These are phyloP conservation scores for Pygmarrhopalites habei DNA, from an alignment of 1,140 invertebrate species.

Conservation along the genomic window DNA sequence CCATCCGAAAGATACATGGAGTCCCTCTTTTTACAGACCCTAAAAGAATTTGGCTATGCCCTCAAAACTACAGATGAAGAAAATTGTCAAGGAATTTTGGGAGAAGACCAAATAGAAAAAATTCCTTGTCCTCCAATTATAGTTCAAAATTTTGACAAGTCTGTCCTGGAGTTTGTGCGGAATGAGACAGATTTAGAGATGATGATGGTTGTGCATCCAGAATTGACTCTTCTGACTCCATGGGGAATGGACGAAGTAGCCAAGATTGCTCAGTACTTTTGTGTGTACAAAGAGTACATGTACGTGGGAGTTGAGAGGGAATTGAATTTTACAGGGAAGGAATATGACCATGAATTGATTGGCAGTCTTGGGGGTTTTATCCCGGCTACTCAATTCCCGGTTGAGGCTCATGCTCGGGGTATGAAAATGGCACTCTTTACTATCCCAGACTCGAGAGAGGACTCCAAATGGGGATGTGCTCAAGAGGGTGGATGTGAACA, in stretches of 20 bases:
- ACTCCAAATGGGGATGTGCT: slow-evolving; percentile 23
- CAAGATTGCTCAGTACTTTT: slow-evolving; percentile 8
- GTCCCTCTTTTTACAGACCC: not conserved
- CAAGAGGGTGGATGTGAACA: slow-evolving; percentile 7
- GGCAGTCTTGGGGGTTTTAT: slow-evolving; percentile 15
- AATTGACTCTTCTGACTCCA: slow-evolving; percentile 10
- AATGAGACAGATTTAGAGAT: slow-evolving; percentile 2
- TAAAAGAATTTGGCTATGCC: slow-evolving; percentile 7
- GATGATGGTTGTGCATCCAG: slow-evolving; percentile 10
- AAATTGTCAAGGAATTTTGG: not conserved
- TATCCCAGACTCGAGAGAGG: slow-evolving; percentile 18
- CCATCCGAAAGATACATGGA: slow-evolving; percentile 8
- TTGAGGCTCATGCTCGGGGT: not conserved
- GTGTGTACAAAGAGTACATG: slow-evolving; percentile 29
- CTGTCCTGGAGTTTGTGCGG: not conserved
- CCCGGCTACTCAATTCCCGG: slow-evolving; percentile 8
- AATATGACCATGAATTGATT: slow-evolving; percentile 5
- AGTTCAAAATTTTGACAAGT: slow-evolving; percentile 14
- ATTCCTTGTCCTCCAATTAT: slow-evolving; percentile 1
- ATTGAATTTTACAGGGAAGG: not conserved
- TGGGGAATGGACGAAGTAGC: slow-evolving; percentile 16
- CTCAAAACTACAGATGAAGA: not conserved
- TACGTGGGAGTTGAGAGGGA: slow-evolving; percentile 12
- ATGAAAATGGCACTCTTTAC: slow-evolving; percentile 20
- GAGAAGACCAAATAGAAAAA: not conserved